These are phyloP conservation scores for Phthorimaea operculella DNA, from an alignment of 1,140 invertebrate species.

Conservation along the genomic window DNA sequence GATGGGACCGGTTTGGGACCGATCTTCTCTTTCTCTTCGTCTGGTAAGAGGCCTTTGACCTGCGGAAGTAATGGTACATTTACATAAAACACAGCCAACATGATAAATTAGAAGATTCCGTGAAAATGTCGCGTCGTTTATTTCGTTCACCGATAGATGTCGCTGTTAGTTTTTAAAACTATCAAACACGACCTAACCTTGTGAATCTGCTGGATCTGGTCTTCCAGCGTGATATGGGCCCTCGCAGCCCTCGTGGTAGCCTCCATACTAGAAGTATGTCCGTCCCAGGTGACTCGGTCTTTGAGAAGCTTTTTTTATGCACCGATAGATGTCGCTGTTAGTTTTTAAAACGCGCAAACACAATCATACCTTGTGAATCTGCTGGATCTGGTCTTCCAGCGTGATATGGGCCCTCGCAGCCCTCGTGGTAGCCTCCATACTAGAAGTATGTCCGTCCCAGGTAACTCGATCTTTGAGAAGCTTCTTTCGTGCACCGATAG, in stretches of 20 bases:
- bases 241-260: slow-evolving; percentile 90
- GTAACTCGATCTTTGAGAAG: slow-evolving; percentile 92
- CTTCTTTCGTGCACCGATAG: too few species aligned
- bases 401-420: slow-evolving; percentile 96
- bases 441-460: slow-evolving; percentile 98
- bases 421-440: slow-evolving; percentile 89
- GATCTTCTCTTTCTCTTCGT: slow-evolving; percentile 95
- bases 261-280: slow-evolving; percentile 95
- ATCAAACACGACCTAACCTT: slow-evolving; percentile 74
- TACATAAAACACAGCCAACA: too few species aligned
- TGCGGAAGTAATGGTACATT: too few species aligned
- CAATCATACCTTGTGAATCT: slow-evolving; percentile 86
- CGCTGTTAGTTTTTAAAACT: too few species aligned
- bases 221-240: slow-evolving; percentile 95
- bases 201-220: slow-evolving; percentile 97
- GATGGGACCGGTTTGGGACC: slow-evolving; percentile 78
- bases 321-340: too few species aligned
- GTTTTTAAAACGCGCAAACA: too few species aligned
- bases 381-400: slow-evolving; percentile 96
- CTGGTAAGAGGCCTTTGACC: slow-evolving; percentile 90
- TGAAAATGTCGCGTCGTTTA: too few species aligned
- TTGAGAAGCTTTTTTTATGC: too few species aligned
- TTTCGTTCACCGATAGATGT: too few species aligned
- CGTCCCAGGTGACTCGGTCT: slow-evolving; percentile 97
- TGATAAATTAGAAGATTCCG: too few species aligned